Base-by-base conservation (phyloP, 2,797 vertebrate genomes). In the Tinamus major region DNA sequence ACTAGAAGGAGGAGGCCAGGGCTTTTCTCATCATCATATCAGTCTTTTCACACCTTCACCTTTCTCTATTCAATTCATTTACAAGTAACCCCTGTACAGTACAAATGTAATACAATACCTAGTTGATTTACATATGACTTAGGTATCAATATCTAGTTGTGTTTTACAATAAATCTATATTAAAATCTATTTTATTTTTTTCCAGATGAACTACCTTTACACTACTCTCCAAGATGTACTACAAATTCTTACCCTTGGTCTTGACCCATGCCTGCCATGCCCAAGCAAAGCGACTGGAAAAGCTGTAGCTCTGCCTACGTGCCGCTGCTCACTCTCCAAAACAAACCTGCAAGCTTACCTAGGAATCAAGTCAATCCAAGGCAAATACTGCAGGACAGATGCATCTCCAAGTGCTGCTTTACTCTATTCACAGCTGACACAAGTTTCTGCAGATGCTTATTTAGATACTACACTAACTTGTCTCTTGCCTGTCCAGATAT, bases 261-360 rank as follows among this genome's bases (percentile, higher is more conserved):
- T 89, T 55, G 75, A 85, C 53, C 37, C 44, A 24, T 41, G 93
- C 70, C 64, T 53, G 18, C 42, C 76, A 27, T 9, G 44, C 68
- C 80, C 10, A 63, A 62, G 39, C 35, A 79, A 69, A 65, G 9
- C 0, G 0, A 33, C 56, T 82, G 35, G 44, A 62, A 53, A 87
- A 51, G 24, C 17, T 3, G 13, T 0, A 9, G 72, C 31, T 79
- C n/a, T 63, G 59, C 49, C 26, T 13, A 0, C 11, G 18, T 74
- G 77, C 44, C 37, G 49, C 16, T 77, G n/a, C 26, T 91, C 9
- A 2, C 19, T 6, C 21, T 82, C 58, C 46, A 39, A 4, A 85
- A 63, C 31, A 71, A 85, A 89, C 9, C 53, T 68, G 2, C n/a
- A 71, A 20, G 11, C 23, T 53, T 71, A 35, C 65, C 69, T 44